Conservation (phyloP, 2,888 invertebrate genomes). For the Myopa testacea region DNA sequence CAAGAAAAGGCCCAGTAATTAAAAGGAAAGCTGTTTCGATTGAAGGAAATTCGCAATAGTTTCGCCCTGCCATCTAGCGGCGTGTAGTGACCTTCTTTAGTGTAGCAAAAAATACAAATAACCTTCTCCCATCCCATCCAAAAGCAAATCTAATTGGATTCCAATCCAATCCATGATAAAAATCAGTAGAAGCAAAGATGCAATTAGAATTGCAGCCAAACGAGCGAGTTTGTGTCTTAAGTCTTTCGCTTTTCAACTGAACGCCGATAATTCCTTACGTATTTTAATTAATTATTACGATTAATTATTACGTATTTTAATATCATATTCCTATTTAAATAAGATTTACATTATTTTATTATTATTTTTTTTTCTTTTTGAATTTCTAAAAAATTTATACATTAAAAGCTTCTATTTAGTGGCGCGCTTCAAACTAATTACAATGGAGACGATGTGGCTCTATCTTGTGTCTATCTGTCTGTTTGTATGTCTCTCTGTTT, state of each 20-base stretch:
- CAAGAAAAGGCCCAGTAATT: neutral
- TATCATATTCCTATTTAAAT: no score
- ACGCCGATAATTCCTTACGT: neutral
- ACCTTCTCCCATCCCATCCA: no score
- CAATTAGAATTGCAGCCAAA: no score
- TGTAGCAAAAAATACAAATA: no score
- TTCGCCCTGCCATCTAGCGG: constrained; percentile 7
- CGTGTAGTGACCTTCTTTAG: no score
- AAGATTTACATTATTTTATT: neutral
- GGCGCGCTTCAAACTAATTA: constrained; percentile 1
- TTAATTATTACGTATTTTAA: no score
- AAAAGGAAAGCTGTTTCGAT: no score
- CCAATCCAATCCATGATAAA: no score
- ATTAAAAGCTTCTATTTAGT: neutral
- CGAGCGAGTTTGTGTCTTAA: constrained; percentile 22
- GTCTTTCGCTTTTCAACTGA: constrained; percentile 16
- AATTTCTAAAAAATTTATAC: neutral
- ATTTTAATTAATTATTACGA: neutral
- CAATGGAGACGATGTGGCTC: neutral
- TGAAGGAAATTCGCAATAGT: no score
- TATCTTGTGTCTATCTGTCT: neutral
- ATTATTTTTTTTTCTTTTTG: neutral
- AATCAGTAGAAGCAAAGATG: no score
- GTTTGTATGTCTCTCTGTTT: neutral
- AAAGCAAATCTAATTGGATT: no score